phyloP scores from a whole-genome alignment of 1,140 invertebrate species.

The Uloborus diversus region DNA sequence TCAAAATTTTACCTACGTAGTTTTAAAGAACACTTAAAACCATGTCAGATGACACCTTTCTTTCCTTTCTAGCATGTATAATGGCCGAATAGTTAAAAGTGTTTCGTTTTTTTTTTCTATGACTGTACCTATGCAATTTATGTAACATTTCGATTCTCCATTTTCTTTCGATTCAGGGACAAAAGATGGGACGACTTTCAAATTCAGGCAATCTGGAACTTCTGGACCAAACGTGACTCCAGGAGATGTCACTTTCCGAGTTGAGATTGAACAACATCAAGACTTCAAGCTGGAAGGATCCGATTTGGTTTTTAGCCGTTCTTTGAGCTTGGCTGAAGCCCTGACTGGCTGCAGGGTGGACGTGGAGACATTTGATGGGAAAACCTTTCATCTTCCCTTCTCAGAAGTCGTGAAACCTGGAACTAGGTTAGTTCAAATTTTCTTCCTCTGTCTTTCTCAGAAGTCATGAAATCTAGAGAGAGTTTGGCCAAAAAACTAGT shows the following conservation, averaged over 20 bases:
- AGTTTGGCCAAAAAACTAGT: no score
- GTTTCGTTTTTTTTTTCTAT: background rate
- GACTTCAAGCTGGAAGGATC: slow-evolving; percentile 16
- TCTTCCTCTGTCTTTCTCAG: no score
- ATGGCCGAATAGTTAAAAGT: no score
- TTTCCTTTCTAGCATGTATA: no score
- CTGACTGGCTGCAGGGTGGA: slow-evolving; percentile 24
- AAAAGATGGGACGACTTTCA: slow-evolving; percentile 8
- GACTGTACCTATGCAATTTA: background rate
- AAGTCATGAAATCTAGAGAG: no score
- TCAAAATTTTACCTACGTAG: no score
- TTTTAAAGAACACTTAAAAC: no score
- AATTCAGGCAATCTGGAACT: slow-evolving; percentile 18
- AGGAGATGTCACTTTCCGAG: slow-evolving; percentile 18
- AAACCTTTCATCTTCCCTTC: slow-evolving; percentile 23
- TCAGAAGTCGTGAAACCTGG: slow-evolving; percentile 23
- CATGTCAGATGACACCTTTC: no score
- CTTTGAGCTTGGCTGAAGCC: slow-evolving; percentile 9
- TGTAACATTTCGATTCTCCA: background rate
- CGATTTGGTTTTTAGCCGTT: background rate
- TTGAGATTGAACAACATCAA: slow-evolving; percentile 7
- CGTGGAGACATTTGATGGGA: slow-evolving; percentile 36
- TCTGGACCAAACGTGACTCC: slow-evolving; percentile 23
- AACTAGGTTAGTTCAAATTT: background rate
- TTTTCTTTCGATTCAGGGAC: slow-evolving; percentile 8